Evolutionary conservation across 2,797 vertebrate genomes (phyloP), one percentile per base, ranked within the genome.

Genomic region (Paedocypris micromegethes): DNA sequence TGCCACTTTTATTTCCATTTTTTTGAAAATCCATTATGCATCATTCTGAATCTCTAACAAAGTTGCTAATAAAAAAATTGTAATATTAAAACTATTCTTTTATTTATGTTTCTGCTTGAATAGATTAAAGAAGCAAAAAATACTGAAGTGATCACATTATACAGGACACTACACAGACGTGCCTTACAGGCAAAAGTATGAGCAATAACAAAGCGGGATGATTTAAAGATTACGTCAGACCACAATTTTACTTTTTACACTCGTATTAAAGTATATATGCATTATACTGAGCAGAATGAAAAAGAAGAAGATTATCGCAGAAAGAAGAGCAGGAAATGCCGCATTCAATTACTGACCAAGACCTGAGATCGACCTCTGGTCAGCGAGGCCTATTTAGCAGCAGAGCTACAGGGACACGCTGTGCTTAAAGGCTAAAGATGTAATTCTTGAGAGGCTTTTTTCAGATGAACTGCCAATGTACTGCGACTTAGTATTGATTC

Each of bases 361-460:
- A 61, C 38, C 50, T 48, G 6, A 48, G 58, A 44, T 43, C 47
- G 58, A 46, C 38, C 51, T 52, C 6, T 54, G 66, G 66, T 47
- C 58, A n/a, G 9, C 4, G 43, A 49, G 8, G 60, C 4, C 9
- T 37, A 58, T 71, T 68, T 63, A 45, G 60, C 9, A 43, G 45
- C 9, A 43, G 7, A 62, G 46, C 58, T 41, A 48, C 61, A 73
- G 76, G 74, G 54, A 64, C 67, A 70, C 55, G 39, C 72, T 81
- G 64, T 46, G 78, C 75, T 78, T 68, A 74, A 75, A 77, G 68
- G 75, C 83, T 66, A 67, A 23, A 54, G 66, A 82, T 85, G 84
- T 85, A 52, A 79, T 64, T 66, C 51, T 55, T 54, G 45, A 62
- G 66, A 79, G 58, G 51, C 60, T 58, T 69, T 71, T 67, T 66